Conservation (phyloP, 2,888 invertebrate species). For the Agriotes lineatus region DNA sequence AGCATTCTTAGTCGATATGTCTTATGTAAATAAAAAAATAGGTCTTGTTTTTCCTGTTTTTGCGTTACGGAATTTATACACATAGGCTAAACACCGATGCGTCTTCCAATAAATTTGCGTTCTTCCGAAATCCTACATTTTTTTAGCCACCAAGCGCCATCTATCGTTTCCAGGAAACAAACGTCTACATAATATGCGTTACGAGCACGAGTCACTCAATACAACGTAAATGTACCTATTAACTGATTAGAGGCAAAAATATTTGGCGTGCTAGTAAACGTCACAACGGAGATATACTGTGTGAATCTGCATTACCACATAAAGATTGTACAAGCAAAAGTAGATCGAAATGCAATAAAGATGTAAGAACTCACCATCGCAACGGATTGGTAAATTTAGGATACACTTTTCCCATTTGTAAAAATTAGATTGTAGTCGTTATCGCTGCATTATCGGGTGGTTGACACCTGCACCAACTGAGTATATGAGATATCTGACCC, state of each 20-base stretch:
- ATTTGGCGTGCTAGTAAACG: too few relatives aligned
- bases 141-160: slow-evolving; percentile 7
- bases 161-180: slow-evolving; percentile 1
- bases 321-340: too few relatives aligned
- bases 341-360: too few relatives aligned
- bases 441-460: slow-evolving; percentile 48
- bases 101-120: too few relatives aligned
- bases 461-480: slow-evolving; percentile 54
- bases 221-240: slow-evolving; percentile 1
- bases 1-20: too few relatives aligned
- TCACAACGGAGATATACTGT: too few relatives aligned
- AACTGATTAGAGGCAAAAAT: too few relatives aligned
- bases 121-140: neutral
- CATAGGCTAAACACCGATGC: too few relatives aligned
- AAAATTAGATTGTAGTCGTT: slow-evolving; percentile 7
- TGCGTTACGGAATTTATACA: too few relatives aligned
- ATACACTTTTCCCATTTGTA: neutral
- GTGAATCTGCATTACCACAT: too few relatives aligned
- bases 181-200: neutral
- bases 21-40: too few relatives aligned
- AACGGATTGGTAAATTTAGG: neutral
- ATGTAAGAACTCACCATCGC: slow-evolving; percentile 36
- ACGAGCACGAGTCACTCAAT: slow-evolving; percentile 1
- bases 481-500: slow-evolving; percentile 66
- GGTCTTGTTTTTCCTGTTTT: too few relatives aligned